phyloP scores from a whole-genome alignment of 2,113 vertebrate species.

The Phrynosoma blainvillii region DNA sequence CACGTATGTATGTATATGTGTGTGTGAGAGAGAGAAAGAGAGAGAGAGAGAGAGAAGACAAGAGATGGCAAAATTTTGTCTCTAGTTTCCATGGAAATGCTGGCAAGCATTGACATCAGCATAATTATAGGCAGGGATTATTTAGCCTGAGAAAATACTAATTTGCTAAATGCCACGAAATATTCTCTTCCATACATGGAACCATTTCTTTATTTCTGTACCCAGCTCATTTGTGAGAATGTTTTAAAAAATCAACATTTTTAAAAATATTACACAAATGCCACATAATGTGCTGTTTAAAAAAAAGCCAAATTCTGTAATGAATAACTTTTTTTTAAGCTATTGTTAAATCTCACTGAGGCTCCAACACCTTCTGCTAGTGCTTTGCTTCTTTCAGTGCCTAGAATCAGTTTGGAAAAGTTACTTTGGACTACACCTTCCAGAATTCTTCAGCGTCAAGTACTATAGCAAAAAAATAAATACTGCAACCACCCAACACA shows the following conservation, averaged over 20 bases:
- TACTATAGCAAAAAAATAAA: too few relatives aligned
- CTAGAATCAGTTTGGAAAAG: background rate
- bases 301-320: background rate
- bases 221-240: background rate
- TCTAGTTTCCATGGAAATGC: slow-evolving; percentile 32
- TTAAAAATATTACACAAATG: background rate
- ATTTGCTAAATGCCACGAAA: slow-evolving; percentile 12
- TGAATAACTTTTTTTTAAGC: background rate
- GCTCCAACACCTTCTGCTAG: too few relatives aligned
- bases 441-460: too few relatives aligned
- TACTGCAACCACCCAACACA: too few relatives aligned
- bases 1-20: background rate
- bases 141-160: slow-evolving; percentile 44
- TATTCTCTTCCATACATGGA: background rate
- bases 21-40: too few relatives aligned
- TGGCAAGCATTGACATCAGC: slow-evolving; percentile 34
- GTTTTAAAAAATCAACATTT: background rate
- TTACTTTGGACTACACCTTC: too few relatives aligned
- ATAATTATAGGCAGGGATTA: slow-evolving; percentile 47
- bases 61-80: slow-evolving; percentile 27
- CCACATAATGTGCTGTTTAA: background rate
- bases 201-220: background rate
- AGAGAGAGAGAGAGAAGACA: background rate
- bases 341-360: background rate
- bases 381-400: background rate